Percentiles rank a stretch among this genome's conserved stretches.
Conservation (phyloP, 2,113 vertebrate species). For the Cervus canadensis region DNA sequence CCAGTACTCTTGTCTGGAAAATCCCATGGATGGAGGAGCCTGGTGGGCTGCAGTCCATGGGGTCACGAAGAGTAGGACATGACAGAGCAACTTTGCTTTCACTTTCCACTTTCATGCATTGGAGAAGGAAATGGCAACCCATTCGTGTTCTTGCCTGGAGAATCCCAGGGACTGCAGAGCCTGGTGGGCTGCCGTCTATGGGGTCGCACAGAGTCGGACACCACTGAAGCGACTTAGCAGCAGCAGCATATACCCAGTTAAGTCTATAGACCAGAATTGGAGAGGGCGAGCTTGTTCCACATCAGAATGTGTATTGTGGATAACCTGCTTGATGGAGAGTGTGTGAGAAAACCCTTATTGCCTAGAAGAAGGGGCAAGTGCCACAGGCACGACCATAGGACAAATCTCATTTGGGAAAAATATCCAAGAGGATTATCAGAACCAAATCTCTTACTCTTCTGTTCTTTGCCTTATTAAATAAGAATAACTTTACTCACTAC, state of each 20-base stretch:
- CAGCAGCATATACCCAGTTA: neutral
- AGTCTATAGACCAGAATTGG: neutral
- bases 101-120: too few relatives aligned
- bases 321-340: neutral
- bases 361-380: neutral
- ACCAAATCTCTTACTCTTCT: neutral
- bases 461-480: neutral
- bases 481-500: neutral
- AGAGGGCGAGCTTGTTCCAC: neutral
- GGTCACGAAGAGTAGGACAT: too few relatives aligned
- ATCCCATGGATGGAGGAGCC: too few relatives aligned
- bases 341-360: neutral
- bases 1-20: too few relatives aligned
- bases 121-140: too few relatives aligned
- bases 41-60: too few relatives aligned
- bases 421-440: neutral
- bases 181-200: too few relatives aligned
- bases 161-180: too few relatives aligned
- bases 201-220: too few relatives aligned
- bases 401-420: neutral
- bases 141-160: too few relatives aligned
- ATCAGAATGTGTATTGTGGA: neutral
- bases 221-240: too few relatives aligned
- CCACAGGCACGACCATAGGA: neutral
- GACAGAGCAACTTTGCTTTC: too few relatives aligned